Conservation (phyloP, 2,888 invertebrate species). For the Stenodema calcarata region DNA sequence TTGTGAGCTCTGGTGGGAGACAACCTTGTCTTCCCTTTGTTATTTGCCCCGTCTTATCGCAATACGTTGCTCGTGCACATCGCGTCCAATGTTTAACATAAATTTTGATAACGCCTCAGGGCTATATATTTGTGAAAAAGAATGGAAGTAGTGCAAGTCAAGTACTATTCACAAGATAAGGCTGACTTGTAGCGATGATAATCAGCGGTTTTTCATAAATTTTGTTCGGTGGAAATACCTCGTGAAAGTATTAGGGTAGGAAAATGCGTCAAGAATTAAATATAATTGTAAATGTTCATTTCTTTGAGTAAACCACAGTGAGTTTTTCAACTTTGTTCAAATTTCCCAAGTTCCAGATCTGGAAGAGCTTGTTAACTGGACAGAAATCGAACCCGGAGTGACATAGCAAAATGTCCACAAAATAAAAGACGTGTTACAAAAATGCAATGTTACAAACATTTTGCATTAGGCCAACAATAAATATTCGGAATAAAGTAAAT, state of each 20-base stretch:
- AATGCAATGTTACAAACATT: no score
- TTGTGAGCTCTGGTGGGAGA: background rate
- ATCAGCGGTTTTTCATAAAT: background rate
- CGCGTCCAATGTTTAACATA: slow-evolving; percentile 3
- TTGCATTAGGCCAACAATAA: no score
- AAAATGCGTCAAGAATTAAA: no score
- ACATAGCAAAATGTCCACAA: no score
- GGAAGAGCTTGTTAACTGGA: no score
- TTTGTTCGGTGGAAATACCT: background rate
- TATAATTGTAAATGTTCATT: no score
- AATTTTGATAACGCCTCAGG: background rate
- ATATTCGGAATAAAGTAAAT: no score
- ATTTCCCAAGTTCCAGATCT: no score
- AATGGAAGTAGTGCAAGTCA: background rate
- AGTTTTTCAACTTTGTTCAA: no score
- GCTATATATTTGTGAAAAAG: background rate
- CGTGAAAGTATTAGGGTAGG: background rate
- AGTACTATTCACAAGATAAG: background rate
- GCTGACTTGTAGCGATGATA: background rate
- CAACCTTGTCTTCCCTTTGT: slow-evolving; percentile 12
- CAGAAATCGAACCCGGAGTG: no score
- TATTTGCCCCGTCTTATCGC: slow-evolving; percentile 31
- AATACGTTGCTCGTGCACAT: background rate
- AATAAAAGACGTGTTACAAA: no score
- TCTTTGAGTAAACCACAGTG: no score